Conservation (phyloP, 1,140 invertebrate species). For the Pseudomyrmex flavicornis region DNA sequence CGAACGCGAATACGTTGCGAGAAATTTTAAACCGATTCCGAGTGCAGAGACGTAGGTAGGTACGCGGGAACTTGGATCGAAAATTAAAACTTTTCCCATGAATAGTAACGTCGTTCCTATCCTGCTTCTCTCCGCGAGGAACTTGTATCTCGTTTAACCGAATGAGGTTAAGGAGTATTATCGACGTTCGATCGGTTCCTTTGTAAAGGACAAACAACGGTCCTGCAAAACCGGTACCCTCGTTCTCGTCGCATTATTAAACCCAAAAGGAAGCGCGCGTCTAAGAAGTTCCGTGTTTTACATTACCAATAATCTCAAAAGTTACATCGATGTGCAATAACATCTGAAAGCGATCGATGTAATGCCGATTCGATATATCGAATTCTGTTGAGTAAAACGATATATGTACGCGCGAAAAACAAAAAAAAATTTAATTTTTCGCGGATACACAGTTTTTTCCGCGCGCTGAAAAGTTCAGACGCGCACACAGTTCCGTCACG, state of each 20-base stretch:
- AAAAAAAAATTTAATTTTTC: constrained; percentile 10
- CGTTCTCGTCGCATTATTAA: too few species aligned
- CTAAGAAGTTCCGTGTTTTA: neutral
- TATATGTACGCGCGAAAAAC: neutral
- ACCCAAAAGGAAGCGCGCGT: too few species aligned
- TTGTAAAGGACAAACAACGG: neutral
- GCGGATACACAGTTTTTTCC: too few species aligned
- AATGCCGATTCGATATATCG: too few species aligned
- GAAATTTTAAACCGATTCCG: constrained; percentile 53
- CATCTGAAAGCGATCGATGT: too few species aligned
- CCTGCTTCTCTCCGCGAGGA: constrained; percentile 31
- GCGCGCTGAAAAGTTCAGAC: constrained; percentile 31
- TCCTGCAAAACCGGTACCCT: neutral
- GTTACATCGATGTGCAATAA: too few species aligned
- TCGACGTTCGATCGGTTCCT: constrained; percentile 28
- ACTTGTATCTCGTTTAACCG: constrained; percentile 55
- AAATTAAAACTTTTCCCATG: constrained; percentile 77
- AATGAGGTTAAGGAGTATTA: constrained; percentile 56
- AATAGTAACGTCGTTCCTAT: constrained; percentile 64
- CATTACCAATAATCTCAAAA: too few species aligned
- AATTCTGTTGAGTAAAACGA: too few species aligned
- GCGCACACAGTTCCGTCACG: constrained; percentile 16
- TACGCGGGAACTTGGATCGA: constrained; percentile 48
- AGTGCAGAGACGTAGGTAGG: constrained; percentile 38
- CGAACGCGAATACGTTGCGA: constrained; percentile 37